These are phyloP conservation scores for Paedocypris sp. DNA, from an alignment of 2,113 vertebrate genomes.

Conservation along the genomic window DNA sequence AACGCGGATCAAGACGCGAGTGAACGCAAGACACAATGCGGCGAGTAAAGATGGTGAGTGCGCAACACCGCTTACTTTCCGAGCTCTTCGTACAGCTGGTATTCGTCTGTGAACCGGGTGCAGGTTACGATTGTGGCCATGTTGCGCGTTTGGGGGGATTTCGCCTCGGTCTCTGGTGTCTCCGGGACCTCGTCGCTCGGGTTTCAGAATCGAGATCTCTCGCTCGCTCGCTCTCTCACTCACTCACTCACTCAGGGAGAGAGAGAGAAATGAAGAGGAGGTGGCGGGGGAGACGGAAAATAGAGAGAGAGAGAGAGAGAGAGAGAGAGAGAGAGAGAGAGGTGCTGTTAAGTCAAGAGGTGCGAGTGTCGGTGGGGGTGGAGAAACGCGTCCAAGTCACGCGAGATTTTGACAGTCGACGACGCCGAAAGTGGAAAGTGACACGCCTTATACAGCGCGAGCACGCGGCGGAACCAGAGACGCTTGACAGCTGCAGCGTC, in stretches of 20 bases:
- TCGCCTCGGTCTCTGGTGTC: slow-evolving; percentile 45
- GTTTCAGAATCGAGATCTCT: slow-evolving; percentile 51
- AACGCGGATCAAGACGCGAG: slow-evolving; percentile 31
- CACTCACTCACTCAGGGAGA: no score
- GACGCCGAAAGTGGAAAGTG: slow-evolving; percentile 29
- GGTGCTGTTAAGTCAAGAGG: neutral
- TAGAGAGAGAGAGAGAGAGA: slow-evolving; percentile 23
- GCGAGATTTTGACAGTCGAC: slow-evolving; percentile 32
- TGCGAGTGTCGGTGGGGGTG: slow-evolving; percentile 19
- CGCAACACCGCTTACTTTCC: slow-evolving; percentile 77
- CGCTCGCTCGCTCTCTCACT: slow-evolving; percentile 38
- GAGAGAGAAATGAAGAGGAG: slow-evolving; percentile 21
- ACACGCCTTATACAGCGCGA: slow-evolving; percentile 2
- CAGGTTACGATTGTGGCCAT: slow-evolving; percentile 88
- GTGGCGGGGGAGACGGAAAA: slow-evolving; percentile 31
- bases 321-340: slow-evolving; percentile 30
- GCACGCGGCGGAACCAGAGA: neutral
- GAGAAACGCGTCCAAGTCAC: slow-evolving; percentile 21
- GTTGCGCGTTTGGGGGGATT: slow-evolving; percentile 51
- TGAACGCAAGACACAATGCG: slow-evolving; percentile 33
- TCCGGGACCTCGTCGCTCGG: slow-evolving; percentile 48
- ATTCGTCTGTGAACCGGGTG: slow-evolving; percentile 92
- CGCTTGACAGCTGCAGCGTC: neutral
- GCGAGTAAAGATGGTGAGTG: neutral
- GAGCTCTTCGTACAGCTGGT: slow-evolving; percentile 95